Base-by-base conservation (phyloP, 2,797 vertebrate species). In the Tragelaphus eurycerus region DNA sequence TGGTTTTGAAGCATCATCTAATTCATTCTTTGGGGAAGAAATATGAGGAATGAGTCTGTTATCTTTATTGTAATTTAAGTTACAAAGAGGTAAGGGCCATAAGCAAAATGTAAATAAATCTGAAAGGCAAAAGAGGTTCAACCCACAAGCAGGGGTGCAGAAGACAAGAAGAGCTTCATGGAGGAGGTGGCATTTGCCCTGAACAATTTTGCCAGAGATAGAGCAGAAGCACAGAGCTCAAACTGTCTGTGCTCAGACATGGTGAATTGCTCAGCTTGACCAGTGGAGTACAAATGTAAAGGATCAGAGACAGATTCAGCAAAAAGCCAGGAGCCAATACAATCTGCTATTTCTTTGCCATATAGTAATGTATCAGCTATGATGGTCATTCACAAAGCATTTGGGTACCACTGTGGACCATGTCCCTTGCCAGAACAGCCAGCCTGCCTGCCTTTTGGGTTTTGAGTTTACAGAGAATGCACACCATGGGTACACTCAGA, bases 101-200 rank as follows among this genome's bases (percentile, higher is more conserved):
- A 74, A 74, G 50, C 48, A 96, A 96, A 84, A 95, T 11, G 60
- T 57, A 90, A 96, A 88, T 43, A 48, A 81, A 96, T 43, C 23
- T 38, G 89, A 92, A 87, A 60, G 48, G 54, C 25, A 59, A 57
- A 92, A 86, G 84, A 86, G 21, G 79, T 21, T 17, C 60, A 52
- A 64, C 10, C 31, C 38, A 55, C 29, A 34, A 46, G 81, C 34
- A 79, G 88, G 34, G 38, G 54, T 85, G 4, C n/a, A 60, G 83
- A 90, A 79, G 38, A 74, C 31, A 52, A 84, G 85, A 38, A 31
- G 54, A 59, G 54, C 59, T 87, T 94, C 76, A 10, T 17, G 7
- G 23, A 88, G 59, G 48, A 96, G 71, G 62, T 3, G 23, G 71
- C 21, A 59, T 83, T 81, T 16, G 16, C 54, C n/a, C 76, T 43